Evolutionary conservation across 37 sponge, comb jelly and placozoan genomes (phyloP), one percentile per base, ranked within the genome.

Genomic region (Cliona cf. orientalis): DNA sequence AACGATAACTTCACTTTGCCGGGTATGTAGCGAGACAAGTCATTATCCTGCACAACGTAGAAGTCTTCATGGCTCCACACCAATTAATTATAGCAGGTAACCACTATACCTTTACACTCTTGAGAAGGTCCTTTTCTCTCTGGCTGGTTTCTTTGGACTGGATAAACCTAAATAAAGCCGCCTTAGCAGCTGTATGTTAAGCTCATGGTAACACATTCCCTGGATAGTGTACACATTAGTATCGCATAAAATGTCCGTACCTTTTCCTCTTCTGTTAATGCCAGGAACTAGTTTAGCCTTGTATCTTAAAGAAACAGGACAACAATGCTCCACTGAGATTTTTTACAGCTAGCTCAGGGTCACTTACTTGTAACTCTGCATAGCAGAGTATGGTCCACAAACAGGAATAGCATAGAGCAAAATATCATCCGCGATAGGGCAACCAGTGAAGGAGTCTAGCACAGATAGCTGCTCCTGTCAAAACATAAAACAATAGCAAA

Each of bases 221-320:
- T 25, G 63, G 9, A n/a, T 61, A 61, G 6, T 26, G 63, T 61
- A 12, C 7, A 61, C 63, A 26, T 28, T 61, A 28, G 63, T n/a
- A 25, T 6, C 12, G 5, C 63, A 61, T n/a, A 61, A 22, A 61
- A 6, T 12, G 11, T 11, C 3, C 3, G 19, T 12, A 95, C 97
- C 97, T 93, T 93, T 90, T 40, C 97, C 97, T 69, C 95, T 84
- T 64, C 86, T 82, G 28, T 80, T 85, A 35, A 86, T 81, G 25
- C 97, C 97, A 31, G 97, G 97, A 9, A 91, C 82, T 1, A 97
- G 80, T 60, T 94, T 94, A 25, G 87, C 97, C 80, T 94, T 97
- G 73, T 75, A 94, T 64, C 97, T 97, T 41, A 22, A 33, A 53
- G 3, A 33, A 59, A 5, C 4, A 67, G 7, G 68, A 29, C 38